Evolutionary conservation across 2,888 invertebrate species (phyloP).

Genomic region (Branchellion lobata): DNA sequence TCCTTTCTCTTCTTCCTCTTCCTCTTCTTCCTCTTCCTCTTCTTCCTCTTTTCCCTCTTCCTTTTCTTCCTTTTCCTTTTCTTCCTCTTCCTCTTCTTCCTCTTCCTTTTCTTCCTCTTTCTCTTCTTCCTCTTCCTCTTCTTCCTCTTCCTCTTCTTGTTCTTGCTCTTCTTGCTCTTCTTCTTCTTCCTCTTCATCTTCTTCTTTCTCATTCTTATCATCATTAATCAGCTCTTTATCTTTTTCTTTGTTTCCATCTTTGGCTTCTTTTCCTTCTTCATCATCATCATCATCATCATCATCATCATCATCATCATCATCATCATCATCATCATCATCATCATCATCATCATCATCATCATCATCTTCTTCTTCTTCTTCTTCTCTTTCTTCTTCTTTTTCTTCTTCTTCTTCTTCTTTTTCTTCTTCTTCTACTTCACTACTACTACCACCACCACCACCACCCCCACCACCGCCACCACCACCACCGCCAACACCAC

Average conservation of each 20-base stretch:
- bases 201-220: slow-evolving; percentile 21
- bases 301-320: slow-evolving; percentile 35
- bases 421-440: no score
- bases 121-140: slow-evolving; percentile 27
- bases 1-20: no score
- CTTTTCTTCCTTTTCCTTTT: no score
- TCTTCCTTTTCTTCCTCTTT: slow-evolving; percentile 28
- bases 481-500: no score
- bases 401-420: no score
- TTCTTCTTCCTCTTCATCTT: slow-evolving; percentile 25
- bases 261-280: not conserved
- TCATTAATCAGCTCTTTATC: slow-evolving; percentile 17
- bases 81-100: slow-evolving; percentile 33
- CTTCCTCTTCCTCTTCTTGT: slow-evolving; percentile 26
- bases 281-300: slow-evolving; percentile 37
- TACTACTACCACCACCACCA: no score
- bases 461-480: no score
- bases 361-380: slow-evolving; percentile 17
- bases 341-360: slow-evolving; percentile 24
- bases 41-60: slow-evolving; percentile 30
- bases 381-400: no score
- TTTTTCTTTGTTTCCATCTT: not conserved
- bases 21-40: not conserved
- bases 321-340: slow-evolving; percentile 33
- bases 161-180: slow-evolving; percentile 28